A percentile compares a stretch with the other conserved stretches of the same genome.
Evolutionary conservation across 2,888 invertebrate species (phyloP).

Genomic region (Frankliniella fusca): DNA sequence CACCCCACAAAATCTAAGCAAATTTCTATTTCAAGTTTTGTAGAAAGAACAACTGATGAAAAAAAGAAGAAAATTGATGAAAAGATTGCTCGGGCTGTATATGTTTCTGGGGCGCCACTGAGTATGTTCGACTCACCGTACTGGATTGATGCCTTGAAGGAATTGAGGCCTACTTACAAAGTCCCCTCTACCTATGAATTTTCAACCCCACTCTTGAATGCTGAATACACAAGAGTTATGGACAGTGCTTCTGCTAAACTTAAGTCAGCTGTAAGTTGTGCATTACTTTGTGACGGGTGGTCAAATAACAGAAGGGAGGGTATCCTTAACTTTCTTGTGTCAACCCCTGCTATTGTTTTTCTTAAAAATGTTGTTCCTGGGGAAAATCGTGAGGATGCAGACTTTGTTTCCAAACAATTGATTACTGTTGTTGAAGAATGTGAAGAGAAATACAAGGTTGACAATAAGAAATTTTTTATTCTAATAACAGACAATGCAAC

Average conservation of each 20-base stretch:
- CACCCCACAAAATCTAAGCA: background rate
- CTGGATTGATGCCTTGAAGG: background rate
- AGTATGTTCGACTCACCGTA: background rate
- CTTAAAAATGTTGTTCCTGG: no score
- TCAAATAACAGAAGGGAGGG: background rate
- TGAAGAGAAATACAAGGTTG: background rate
- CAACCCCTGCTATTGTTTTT: background rate
- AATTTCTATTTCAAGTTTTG: background rate
- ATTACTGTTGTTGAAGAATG: no score
- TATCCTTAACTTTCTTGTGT: background rate
- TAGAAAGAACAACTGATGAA: background rate
- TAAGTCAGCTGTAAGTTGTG: background rate
- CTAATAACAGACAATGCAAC: background rate
- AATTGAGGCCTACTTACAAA: background rate
- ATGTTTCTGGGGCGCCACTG: background rate
- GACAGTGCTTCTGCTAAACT: background rate
- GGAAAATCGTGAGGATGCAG: no score
- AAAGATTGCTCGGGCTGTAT: background rate
- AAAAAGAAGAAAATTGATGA: background rate
- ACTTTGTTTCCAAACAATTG: no score
- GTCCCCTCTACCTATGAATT: background rate
- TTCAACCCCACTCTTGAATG: background rate
- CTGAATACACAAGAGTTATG: background rate
- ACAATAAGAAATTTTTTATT: background rate
- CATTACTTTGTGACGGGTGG: background rate